Evolutionary conservation across 2,888 invertebrate species (phyloP).

Genomic region (Anarsia innoxiella): DNA sequence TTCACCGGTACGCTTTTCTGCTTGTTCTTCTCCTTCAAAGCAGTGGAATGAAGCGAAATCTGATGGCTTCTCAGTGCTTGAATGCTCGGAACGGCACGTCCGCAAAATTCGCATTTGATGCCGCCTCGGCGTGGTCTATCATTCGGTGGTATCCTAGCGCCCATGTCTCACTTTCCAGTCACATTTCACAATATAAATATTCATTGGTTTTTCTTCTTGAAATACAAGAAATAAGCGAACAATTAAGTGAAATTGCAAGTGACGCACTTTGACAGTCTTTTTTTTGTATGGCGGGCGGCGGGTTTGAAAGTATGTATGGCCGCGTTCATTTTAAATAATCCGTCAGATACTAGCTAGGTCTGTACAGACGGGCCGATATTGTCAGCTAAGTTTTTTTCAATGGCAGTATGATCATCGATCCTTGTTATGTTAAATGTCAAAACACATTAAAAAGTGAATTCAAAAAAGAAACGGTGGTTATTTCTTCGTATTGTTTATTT

Average conservation of each 20-base stretch:
- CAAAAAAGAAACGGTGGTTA: too few relatives aligned
- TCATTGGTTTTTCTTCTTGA: background rate
- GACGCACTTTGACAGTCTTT: slow-evolving; percentile 26
- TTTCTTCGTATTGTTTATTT: too few relatives aligned
- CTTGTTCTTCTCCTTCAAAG: slow-evolving; percentile 13
- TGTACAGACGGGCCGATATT: too few relatives aligned
- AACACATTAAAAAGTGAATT: too few relatives aligned
- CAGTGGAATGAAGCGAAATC: slow-evolving; percentile 26
- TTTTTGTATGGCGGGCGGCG: too few relatives aligned
- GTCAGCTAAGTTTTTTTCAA: too few relatives aligned
- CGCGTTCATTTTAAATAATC: too few relatives aligned
- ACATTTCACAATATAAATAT: slow-evolving; percentile 2
- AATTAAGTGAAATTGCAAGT: background rate
- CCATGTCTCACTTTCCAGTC: slow-evolving; percentile 33
- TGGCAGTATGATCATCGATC: too few relatives aligned
- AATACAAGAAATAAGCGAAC: background rate
- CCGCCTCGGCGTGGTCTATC: slow-evolving; percentile 30
- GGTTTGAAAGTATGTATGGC: too few relatives aligned
- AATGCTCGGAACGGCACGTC: slow-evolving; percentile 31
- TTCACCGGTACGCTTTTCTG: slow-evolving; percentile 12
- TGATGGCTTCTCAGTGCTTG: slow-evolving; percentile 38
- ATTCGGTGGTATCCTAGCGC: slow-evolving; percentile 36
- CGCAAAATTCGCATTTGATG: slow-evolving; percentile 41
- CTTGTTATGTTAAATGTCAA: too few relatives aligned
- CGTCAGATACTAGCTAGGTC: too few relatives aligned